These are phyloP conservation scores for Apamea sordens DNA, from an alignment of 2,888 invertebrate genomes.

Conservation along the genomic window DNA sequence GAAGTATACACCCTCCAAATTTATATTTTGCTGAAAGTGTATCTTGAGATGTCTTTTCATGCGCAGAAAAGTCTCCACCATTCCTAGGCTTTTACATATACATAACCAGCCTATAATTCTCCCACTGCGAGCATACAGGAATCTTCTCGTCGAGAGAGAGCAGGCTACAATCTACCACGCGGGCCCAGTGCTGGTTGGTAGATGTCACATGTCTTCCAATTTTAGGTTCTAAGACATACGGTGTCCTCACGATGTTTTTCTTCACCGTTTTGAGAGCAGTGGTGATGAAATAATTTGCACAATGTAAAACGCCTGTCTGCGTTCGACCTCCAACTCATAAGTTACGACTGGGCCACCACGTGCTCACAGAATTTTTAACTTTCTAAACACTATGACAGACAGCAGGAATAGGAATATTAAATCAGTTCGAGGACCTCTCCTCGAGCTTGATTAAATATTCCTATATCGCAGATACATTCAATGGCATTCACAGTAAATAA, in stretches of 20 bases:
- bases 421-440: not conserved
- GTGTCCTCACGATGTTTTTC: not conserved
- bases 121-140: too few species aligned
- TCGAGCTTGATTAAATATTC: slow-evolving; percentile 41
- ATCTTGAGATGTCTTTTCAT: too few species aligned
- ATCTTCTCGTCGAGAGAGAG: too few species aligned
- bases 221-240: too few species aligned
- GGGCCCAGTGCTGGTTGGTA: not conserved
- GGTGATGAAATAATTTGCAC: not conserved
- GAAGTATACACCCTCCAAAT: too few species aligned
- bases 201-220: too few species aligned
- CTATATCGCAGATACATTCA: slow-evolving; percentile 44
- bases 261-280: not conserved
- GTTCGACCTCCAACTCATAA: not conserved
- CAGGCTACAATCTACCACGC: not conserved
- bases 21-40: too few species aligned
- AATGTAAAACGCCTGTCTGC: not conserved
- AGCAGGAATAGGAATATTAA: not conserved
- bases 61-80: too few species aligned
- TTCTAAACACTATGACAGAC: slow-evolving; percentile 7
- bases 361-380: not conserved
- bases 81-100: too few species aligned
- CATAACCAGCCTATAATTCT: too few species aligned
- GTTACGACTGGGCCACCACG: not conserved
- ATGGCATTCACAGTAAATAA: slow-evolving; percentile 70